Evolutionary conservation across 1,140 invertebrate genomes (phyloP), one percentile per base, ranked within the genome.

Genomic region (Tetraneura akinire): DNA sequence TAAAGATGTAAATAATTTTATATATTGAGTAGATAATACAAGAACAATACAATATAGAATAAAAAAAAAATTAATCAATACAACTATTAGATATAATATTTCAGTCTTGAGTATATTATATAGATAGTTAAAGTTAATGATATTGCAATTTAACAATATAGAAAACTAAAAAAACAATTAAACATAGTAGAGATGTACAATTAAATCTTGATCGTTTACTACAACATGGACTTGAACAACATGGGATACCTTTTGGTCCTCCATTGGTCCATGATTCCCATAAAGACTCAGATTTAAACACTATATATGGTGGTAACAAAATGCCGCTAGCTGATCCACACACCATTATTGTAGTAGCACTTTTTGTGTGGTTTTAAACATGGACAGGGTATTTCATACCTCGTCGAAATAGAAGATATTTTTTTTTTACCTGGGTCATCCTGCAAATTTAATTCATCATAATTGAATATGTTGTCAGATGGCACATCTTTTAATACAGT

Each of bases 241-340:
- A n/a, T n/a, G n/a, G n/a, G n/a, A n/a, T n/a, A 53, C 51, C 2
- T 53, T 53, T 53, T 53, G 10, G 3, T 53, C 51, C 51, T 53
- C 51, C 51, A 53, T 53, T 14, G 51, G 51, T 53, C 51, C 51
- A 53, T 53, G n/a, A 53, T 53, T 53, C 51, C 51, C 10, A 53
- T 4, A 53, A 53, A 53, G 3, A 5, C 11, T n/a, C 51, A 5
- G 51, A 53, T 53, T 53, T 51, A 51, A 51, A 51, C 9, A 51
- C 47, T 51, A 51, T 51, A n/a, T n/a, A 53, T 11, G 10, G 10
- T 4, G 51, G 51, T 53, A 53, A 11, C 14, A 53, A 53, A 53
- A 53, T 53, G 10, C 11, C 10, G 11, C 10, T 53, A 53, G 51
- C 10, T 11, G 10, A 53, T 53, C 10, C 51, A 53, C 10, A 53